Evolutionary conservation across 2,113 vertebrate genomes (phyloP), one percentile per base, ranked within the genome.

Genomic region (Spermophilus dauricus): DNA sequence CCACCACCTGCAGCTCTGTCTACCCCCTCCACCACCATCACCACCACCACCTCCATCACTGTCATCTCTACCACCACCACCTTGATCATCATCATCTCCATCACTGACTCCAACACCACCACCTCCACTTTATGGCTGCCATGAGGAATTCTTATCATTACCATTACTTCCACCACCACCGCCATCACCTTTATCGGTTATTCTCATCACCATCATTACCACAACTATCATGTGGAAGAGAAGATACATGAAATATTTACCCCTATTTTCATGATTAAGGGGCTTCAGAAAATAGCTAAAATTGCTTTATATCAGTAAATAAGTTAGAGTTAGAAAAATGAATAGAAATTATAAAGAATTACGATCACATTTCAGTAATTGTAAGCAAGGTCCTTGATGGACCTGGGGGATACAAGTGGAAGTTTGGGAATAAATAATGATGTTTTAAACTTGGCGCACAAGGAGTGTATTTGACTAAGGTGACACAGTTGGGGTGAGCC

Each of bases 271-370:
- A 67, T 26, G 56, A 78, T 13, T 42, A 7, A 86, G 94, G 26
- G 5, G 6, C 32, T 86, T 17, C 2, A 82, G 67, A 67, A 83
- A 95, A 80, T 53, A 70, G 42, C 53, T 26, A 32, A 83, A 89
- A 37, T 87, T 96, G n/a, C 9, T n/a, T 14, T 45, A 2, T 34
- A 26, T 61, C 30, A 28, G 34, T 80, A 76, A 65, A 90, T 32
- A 90, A 83, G 32, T 18, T 18, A 87, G 32, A 85, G 32, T 89
- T 88, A 82, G 73, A 70, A 89, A 89, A 81, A 69, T 42, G 72
- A 58, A 58, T 16, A 70, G 28, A 84, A 83, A 28, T 45, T 17
- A 73, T 75, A 93, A 86, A 24, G 48, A 80, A 65, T 78, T 78
- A 30, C 39, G 75, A 84, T 94, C 73, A 56, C 10, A 39, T 77